A percentile compares a stretch with the other conserved stretches of the same genome.
Conservation (phyloP, 2,888 invertebrate species). For the Eristalis pertinax region DNA sequence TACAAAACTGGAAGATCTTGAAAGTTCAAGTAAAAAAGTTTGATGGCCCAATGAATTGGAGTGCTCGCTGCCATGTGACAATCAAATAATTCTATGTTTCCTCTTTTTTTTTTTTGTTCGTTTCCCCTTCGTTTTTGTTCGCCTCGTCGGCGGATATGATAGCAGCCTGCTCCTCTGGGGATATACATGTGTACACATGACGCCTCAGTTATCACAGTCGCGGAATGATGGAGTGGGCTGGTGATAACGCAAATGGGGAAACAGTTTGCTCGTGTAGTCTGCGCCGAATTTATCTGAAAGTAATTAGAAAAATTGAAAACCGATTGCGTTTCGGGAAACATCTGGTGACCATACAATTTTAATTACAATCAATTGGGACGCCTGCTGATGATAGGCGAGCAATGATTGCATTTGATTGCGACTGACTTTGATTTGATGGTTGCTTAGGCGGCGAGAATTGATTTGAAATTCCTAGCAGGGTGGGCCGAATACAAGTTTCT, state of each 20-base stretch:
- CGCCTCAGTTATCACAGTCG: slow-evolving; percentile 18
- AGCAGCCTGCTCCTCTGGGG: slow-evolving; percentile 18
- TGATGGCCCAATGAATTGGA: slow-evolving; percentile 27
- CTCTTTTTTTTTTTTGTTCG: not conserved
- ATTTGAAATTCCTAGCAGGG: not conserved
- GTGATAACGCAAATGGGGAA: not conserved
- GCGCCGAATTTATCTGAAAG: slow-evolving; percentile 2
- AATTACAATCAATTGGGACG: not conserved
- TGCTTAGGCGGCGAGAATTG: not conserved
- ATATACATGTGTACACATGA: slow-evolving; percentile 5
- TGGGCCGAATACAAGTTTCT: too few species aligned
- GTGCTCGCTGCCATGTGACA: slow-evolving; percentile 24
- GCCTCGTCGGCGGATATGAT: not conserved
- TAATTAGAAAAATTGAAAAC: slow-evolving; percentile 13
- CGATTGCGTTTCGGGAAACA: not conserved
- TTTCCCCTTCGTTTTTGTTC: not conserved
- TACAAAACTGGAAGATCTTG: slow-evolving; percentile 27
- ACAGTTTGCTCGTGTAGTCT: not conserved
- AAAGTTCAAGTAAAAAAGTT: slow-evolving; percentile 39
- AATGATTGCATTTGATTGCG: not conserved
- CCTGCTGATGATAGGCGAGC: not conserved
- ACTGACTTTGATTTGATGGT: not conserved
- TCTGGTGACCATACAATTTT: not conserved
- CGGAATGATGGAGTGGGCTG: not conserved
- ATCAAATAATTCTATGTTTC: slow-evolving; percentile 17